Evolutionary conservation across 2,888 invertebrate species (phyloP).

Genomic region (Sesia apiformis): DNA sequence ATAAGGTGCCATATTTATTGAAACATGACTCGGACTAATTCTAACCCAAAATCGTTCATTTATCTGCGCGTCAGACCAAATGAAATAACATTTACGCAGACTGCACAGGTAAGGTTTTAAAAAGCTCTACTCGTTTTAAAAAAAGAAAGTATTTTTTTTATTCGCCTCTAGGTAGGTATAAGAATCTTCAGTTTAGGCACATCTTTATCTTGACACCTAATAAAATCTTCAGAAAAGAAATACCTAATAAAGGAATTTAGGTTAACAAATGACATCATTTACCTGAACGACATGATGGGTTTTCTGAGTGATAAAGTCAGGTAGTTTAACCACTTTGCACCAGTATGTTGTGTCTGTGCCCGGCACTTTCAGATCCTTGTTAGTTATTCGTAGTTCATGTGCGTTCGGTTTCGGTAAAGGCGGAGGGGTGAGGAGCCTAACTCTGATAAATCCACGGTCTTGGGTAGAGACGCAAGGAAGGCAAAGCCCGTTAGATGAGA

Average conservation of each 20-base stretch:
- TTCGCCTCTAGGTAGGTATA: neutral
- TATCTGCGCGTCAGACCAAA: no score
- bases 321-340: conserved; percentile 91
- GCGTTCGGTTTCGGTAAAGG: conserved; percentile 55
- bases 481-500: conserved; percentile 78
- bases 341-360: conserved; percentile 95
- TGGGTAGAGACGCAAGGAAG: conserved; percentile 66
- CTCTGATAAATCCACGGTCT: conserved; percentile 83
- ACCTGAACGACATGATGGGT: conserved; percentile 88
- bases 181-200: neutral
- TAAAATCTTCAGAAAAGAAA: no score
- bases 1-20: no score
- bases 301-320: conserved; percentile 75
- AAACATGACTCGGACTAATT: no score
- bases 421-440: conserved; percentile 75
- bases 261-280: conserved; percentile 2
- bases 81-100: neutral
- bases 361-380: conserved; percentile 83
- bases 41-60: no score
- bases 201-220: neutral
- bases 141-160: no score
- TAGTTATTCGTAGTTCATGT: conserved; percentile 75
- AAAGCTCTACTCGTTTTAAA: no score
- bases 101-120: neutral
- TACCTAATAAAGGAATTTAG: no score